Evolutionary conservation across 2,888 invertebrate species (phyloP).

Genomic region (Erebia aethiops): DNA sequence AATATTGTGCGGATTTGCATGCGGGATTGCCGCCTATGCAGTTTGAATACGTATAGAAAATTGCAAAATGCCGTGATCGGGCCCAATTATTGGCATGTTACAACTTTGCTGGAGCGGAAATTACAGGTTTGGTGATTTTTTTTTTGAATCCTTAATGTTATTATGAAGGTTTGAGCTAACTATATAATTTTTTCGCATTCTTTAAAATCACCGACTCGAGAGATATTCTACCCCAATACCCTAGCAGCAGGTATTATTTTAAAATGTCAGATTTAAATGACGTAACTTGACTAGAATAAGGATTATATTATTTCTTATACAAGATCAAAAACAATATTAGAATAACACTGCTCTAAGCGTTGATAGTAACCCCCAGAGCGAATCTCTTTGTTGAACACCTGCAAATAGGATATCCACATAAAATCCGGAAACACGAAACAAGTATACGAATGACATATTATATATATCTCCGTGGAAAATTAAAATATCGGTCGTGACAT

Average conservation of each 20-base stretch:
- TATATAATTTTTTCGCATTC: background rate
- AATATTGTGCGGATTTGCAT: constrained; percentile 29
- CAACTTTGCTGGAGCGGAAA: constrained; percentile 26
- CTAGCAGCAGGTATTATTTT: no score
- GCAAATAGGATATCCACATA: no score
- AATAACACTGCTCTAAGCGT: no score
- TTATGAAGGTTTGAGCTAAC: background rate
- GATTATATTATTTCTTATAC: no score
- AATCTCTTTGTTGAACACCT: no score
- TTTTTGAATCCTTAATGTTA: constrained; percentile 7
- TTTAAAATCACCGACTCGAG: background rate
- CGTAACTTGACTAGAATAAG: no score
- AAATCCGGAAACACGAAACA: background rate
- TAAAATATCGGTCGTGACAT: no score
- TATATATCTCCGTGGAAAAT: constrained; percentile 12
- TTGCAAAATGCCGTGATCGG: constrained; percentile 49
- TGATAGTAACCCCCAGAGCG: no score
- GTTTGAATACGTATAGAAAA: constrained; percentile 46
- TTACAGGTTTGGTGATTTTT: constrained; percentile 25
- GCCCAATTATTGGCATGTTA: constrained; percentile 42
- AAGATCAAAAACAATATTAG: no score
- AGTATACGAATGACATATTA: background rate
- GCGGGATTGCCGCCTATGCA: constrained; percentile 40
- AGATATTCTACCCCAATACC: background rate
- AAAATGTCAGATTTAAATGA: no score